Base-by-base conservation (phyloP, 2,113 vertebrate genomes). In the Osmerus eperlanus region DNA sequence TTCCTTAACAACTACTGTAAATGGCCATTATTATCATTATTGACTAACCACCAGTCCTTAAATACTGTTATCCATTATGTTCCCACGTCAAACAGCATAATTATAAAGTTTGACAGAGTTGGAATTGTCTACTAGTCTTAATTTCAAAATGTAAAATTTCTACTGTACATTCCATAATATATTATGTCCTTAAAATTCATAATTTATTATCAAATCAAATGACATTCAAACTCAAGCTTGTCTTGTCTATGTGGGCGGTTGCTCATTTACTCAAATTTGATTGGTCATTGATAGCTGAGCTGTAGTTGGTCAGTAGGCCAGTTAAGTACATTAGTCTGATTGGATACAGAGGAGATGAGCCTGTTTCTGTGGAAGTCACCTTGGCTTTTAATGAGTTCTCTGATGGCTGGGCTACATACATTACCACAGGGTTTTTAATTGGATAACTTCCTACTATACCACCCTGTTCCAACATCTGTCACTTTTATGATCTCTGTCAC, bases 291-390 rank as follows among this genome's bases (percentile, higher is more conserved):
- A 16, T 36, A 32, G 28, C 12, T 62, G 3, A 32, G 62, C 2
- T 19, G 12, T 47, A 19, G n/a, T 55, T 68, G 58, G 29, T 70
- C 3, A 14, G 47, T 58, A 70, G 47, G 65, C 47, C 63, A 63
- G 55, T 69, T 21, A 69, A n/a, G 53, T 82, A 56, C 82, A 85
- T 88, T 87, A 85, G 52, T 55, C 23, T 74, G 63, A 81, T 79
- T 79, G 69, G 78, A 76, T 70, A 76, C 76, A 78, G 41, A 82
- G 62, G 80, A 79, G 62, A 60, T 55, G 58, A 29, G 56, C 8
- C 53, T 61, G 14, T 51, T 59, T 69, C 19, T 55, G 41, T 47
- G 28, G 82, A 88, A 82, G 86, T 79, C 85, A 90, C 87, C 84
- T 88, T 87, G 81, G 56, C 21, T 82, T 82, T 83, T 78, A 85